Evolutionary conservation across 2,113 vertebrate genomes (phyloP).

Genomic region (Pampusana beccarii): DNA sequence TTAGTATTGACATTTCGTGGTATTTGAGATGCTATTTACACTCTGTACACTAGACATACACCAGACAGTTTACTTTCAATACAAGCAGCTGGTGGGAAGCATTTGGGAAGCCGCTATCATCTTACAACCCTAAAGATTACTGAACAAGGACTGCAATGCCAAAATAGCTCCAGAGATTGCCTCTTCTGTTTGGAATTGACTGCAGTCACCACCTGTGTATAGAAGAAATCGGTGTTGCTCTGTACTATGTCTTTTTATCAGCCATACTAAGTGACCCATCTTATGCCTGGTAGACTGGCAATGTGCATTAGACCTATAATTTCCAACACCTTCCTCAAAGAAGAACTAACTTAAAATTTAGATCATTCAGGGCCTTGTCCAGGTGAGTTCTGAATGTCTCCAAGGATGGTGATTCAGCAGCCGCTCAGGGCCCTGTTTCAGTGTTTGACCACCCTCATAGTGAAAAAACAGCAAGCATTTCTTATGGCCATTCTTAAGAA

Average conservation of each 20-base stretch:
- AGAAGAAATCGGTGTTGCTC: conserved; percentile 13
- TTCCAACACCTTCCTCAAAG: neutral
- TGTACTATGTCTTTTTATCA: neutral
- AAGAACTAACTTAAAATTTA: neutral
- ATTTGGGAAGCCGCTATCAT: neutral
- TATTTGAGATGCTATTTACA: conserved; percentile 67
- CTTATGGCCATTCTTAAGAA: neutral
- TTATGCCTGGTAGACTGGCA: neutral
- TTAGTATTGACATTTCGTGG: conserved; percentile 50
- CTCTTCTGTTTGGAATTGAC: neutral
- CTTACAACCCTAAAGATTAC: neutral
- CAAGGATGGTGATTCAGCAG: neutral
- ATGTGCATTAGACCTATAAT: accelerated
- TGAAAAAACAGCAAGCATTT: neutral
- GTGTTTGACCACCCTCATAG: neutral
- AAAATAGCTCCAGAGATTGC: neutral
- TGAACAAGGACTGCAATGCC: neutral
- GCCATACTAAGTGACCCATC: neutral
- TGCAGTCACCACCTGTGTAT: neutral
- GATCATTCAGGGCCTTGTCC: neutral
- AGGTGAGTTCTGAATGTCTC: neutral
- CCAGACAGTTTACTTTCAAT: conserved; percentile 11
- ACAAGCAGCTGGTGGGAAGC: neutral
- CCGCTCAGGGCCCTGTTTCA: neutral
- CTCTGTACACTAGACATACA: neutral